These are phyloP conservation scores for Stomatorhinus ivindoensis DNA, from an alignment of 2,113 vertebrate species.

Conservation along the genomic window DNA sequence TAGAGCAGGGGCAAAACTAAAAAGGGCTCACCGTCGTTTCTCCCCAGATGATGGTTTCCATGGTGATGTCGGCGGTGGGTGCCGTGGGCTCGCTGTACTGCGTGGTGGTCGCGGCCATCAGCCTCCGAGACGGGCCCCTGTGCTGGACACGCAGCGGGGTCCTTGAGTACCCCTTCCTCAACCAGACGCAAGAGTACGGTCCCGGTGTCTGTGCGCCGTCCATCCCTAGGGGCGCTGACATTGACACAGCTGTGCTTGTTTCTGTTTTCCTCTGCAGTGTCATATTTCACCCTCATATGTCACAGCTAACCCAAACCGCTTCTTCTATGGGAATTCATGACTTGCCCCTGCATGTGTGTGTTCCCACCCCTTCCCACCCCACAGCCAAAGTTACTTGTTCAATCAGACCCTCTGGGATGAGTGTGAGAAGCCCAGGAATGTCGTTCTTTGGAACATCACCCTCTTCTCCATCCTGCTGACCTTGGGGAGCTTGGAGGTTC, in stretches of 20 bases:
- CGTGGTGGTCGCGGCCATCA: constrained; percentile 17
- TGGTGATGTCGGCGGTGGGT: constrained; percentile 36
- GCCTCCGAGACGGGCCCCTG: constrained; percentile 33
- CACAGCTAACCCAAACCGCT: neutral
- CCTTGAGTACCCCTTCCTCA: constrained; percentile 25
- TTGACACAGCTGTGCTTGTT: neutral
- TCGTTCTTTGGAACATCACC: constrained; percentile 34
- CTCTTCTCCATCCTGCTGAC: constrained; percentile 34
- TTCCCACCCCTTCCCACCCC: neutral
- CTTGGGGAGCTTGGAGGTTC: constrained; percentile 16
- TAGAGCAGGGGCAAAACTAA: neutral
- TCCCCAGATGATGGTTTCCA: constrained; percentile 42
- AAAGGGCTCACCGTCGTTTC: neutral
- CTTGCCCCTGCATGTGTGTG: neutral
- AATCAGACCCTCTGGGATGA: constrained; percentile 18
- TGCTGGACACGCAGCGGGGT: constrained; percentile 22
- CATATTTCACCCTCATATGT: neutral
- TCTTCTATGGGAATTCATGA: neutral
- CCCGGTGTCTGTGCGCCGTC: too few relatives aligned
- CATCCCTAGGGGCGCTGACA: neutral
- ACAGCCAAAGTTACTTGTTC: constrained; percentile 33
- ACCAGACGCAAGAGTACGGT: constrained; percentile 13
- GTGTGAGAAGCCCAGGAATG: constrained; percentile 19
- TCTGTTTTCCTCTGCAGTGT: neutral
- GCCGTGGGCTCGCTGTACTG: constrained; percentile 33